phyloP scores from a whole-genome alignment of 2,888 invertebrate genomes.

The Thysanoteuthis rhombus region DNA sequence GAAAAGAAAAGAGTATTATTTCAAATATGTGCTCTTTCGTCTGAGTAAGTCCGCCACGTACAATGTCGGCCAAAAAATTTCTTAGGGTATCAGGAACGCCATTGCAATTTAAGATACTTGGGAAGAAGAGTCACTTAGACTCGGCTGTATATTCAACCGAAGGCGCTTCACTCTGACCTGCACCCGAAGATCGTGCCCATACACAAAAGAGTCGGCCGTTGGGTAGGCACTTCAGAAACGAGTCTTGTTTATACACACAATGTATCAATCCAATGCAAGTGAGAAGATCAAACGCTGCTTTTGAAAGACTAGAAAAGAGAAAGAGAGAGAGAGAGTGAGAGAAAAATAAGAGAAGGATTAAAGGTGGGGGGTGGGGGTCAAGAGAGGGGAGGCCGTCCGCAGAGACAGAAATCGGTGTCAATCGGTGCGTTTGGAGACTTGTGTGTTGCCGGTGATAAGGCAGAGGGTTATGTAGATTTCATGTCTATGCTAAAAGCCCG shows the following conservation, averaged over 20 bases:
- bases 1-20: too few relatives aligned
- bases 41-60: background rate
- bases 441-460: background rate
- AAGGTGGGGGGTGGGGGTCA: too few relatives aligned
- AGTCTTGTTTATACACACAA: background rate
- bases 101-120: background rate
- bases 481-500: background rate
- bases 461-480: background rate
- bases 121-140: background rate
- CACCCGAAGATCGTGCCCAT: background rate
- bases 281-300: background rate
- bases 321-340: background rate
- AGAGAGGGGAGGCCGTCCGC: background rate
- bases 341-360: background rate
- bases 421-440: background rate
- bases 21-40: background rate
- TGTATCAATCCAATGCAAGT: background rate
- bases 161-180: too few relatives aligned
- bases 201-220: background rate
- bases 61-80: background rate
- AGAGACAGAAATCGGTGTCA: background rate
- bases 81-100: background rate
- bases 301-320: background rate
- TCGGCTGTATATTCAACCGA: background rate
- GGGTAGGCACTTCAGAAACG: background rate